Conservation (phyloP, 2,113 vertebrate species). For the Proterorhinus semilunaris region DNA sequence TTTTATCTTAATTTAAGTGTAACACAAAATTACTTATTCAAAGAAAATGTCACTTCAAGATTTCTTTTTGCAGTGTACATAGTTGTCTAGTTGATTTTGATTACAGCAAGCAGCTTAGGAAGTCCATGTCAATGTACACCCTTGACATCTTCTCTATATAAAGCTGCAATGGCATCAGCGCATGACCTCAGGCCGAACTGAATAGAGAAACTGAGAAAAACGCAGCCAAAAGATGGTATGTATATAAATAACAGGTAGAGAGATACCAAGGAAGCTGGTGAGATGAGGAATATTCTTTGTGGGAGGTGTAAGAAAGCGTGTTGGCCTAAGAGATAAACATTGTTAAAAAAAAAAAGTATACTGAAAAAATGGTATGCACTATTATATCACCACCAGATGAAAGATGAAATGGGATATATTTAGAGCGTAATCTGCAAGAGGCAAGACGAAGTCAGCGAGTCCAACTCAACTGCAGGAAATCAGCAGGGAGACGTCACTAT, state of each 20-base stretch:
- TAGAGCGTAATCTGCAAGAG: slow-evolving; percentile 59
- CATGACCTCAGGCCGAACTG: not conserved
- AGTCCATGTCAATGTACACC: not conserved
- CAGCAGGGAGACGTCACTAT: slow-evolving; percentile 10
- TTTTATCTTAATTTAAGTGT: too few relatives aligned
- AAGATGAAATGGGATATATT: slow-evolving; percentile 65
- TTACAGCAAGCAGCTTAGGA: not conserved
- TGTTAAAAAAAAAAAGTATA: slow-evolving; percentile 49
- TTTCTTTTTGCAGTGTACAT: not conserved
- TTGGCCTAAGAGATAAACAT: slow-evolving; percentile 34
- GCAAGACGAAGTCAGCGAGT: slow-evolving; percentile 9
- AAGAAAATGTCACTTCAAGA: not conserved
- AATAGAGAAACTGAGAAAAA: not conserved
- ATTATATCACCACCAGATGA: slow-evolving; percentile 62
- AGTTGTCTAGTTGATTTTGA: not conserved
- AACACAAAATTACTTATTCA: too few relatives aligned
- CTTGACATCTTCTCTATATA: not conserved
- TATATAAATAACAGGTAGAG: slow-evolving; percentile 1
- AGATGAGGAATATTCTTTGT: slow-evolving; percentile 6
- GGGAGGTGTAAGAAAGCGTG: slow-evolving; percentile 4
- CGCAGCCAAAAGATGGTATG: not conserved
- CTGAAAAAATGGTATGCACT: slow-evolving; percentile 51
- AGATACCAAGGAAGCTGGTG: not conserved
- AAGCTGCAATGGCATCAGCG: not conserved
- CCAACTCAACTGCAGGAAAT: slow-evolving; percentile 23